A percentile compares a stretch with the other conserved stretches of the same genome.
Evolutionary conservation across 2,888 invertebrate genomes (phyloP).

Genomic region (Amblyjoppa fuscipennis): DNA sequence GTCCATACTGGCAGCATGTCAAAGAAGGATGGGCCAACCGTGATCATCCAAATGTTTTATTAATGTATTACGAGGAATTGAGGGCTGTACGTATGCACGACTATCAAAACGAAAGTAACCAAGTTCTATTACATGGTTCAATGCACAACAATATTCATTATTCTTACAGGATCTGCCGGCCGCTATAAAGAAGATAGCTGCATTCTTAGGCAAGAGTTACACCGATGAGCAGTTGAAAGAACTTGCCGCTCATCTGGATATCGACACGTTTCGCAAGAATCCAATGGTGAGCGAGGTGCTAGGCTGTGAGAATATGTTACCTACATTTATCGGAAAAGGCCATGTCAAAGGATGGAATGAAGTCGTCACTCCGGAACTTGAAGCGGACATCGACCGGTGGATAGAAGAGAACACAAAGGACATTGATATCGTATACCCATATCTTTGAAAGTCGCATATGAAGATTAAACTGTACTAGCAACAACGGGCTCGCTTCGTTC

Average conservation of each 20-base stretch:
- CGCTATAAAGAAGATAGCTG: constrained; percentile 87
- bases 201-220: constrained; percentile 88
- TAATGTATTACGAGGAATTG: constrained; percentile 93
- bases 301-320: constrained; percentile 88
- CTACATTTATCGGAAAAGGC: constrained; percentile 90
- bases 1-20: constrained; percentile 92
- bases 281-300: constrained; percentile 90
- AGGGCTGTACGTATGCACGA: constrained; percentile 86
- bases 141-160: background rate
- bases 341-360: constrained; percentile 90
- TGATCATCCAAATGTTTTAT: constrained; percentile 90
- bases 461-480: background rate
- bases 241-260: constrained; percentile 91
- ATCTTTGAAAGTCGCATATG: background rate
- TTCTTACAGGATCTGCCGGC: constrained; percentile 87
- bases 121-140: too few species aligned
- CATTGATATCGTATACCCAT: constrained; percentile 86
- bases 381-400: constrained; percentile 88
- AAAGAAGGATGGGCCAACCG: constrained; percentile 91
- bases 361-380: constrained; percentile 87
- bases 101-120: background rate
- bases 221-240: constrained; percentile 87
- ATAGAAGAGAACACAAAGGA: constrained; percentile 88
- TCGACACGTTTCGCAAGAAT: constrained; percentile 93
- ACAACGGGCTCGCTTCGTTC: too few species aligned